Base-by-base conservation (phyloP, 2,797 vertebrate species). In the Alauda arvensis region DNA sequence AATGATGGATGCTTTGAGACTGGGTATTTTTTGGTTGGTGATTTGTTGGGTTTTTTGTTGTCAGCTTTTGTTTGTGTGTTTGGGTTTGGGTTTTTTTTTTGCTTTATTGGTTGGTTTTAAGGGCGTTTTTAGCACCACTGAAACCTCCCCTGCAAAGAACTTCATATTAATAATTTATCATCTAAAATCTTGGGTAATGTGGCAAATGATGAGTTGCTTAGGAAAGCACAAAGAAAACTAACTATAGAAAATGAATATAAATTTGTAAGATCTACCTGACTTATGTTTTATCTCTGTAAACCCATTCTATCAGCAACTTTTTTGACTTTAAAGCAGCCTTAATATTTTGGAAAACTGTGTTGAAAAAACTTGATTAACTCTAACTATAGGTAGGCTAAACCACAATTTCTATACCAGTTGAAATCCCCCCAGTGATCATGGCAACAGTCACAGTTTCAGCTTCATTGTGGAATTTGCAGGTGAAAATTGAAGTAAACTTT, bases 81-180 rank as follows among this genome's bases (percentile, higher is more conserved):
- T 34, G 15, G 23, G 48, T 20, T 77, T 14, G 24, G 18, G 7
- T 4, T 18, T 67, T 4, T 18, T 67, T 52, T n/a, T 29, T 66
- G 6, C 15, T 49, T 69, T 16, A 0, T 33, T 91, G 21, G 3
- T 57, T 85, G 17, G 24, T 51, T 72, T 82, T 20, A 40, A 61
- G 31, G 26, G 13, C 55, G 19, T 24, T 56, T 80, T 72, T 80
- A 61, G 26, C 31, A 46, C 29, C 5, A 4, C 49, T 39, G 49
- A 85, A 61, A 37, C 45, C 62, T 65, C 25, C 23, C 6, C 3
- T 42, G 18, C 56, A 59, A 42, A 55, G 61, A 69, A 31, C 23
- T 51, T 31, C 1, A 31, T 71, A 57, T 92, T 89, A 85, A 77
- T 94, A 86, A 85, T 18, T 84, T 62, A 92, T 80, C 31, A 43